Evolutionary conservation across 1,140 invertebrate species (phyloP), one percentile per base, ranked within the genome.

Genomic region (roundworm (Caenorhabditis elegans)): DNA sequence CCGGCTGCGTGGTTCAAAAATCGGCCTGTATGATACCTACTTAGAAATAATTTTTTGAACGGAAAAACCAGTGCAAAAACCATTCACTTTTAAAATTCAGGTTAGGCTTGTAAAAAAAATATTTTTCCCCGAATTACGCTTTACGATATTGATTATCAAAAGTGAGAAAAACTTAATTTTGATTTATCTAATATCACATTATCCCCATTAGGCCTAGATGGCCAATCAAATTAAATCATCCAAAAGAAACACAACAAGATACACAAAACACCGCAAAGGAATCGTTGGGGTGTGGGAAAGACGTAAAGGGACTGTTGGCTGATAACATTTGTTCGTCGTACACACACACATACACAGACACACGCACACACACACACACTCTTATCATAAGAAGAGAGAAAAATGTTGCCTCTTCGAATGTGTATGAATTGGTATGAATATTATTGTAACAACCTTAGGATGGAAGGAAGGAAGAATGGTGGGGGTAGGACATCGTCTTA

Each of bases 251-350:
- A 70, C 11, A 2, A 11, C 22, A 15, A 60, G n/a, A 31, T 13
- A 60, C 34, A 19, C 5, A 22, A 2, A 36, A 39, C 10, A 2
- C 19, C 15, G 10, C 8, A 19, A 43, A 43, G 39, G 15, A 43
- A 43, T 43, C 5, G 39, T 43, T 15, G 39, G 39, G 15, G 5
- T 43, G 34, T 70, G 26, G n/a, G 19, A 70, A 39, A 70, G 34
- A 31, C 26, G 60, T n/a, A 11, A 10, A 34, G n/a, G 22, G 49
- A 13, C 1, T 4, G 22, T 26, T 26, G 22, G 53, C n/a, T 70
- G 60, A 70, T 70, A 70, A 70, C 31, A 70, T 70, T 70, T 70
- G 60, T 70, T 70, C 60, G 34, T 70, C 60, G 34, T 70, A 70
- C 34, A 70, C 31, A 70, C 60, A n/a, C 15, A 60, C 22, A 28